phyloP scores from a whole-genome alignment of 2,888 invertebrate genomes.

The Biston betularia region DNA sequence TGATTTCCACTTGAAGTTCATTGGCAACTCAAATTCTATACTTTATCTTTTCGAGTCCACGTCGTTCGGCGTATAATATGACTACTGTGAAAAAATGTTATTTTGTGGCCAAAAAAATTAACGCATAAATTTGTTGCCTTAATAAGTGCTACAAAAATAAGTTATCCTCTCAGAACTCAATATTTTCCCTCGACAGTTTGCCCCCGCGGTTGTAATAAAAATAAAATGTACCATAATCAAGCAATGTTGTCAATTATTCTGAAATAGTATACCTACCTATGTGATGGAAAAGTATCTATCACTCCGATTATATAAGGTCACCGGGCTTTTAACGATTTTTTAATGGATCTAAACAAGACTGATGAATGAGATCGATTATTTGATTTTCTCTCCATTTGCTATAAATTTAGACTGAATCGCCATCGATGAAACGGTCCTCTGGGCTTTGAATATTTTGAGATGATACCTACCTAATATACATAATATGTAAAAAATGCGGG shows the following conservation, averaged over 20 bases:
- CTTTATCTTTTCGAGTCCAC: too few relatives aligned
- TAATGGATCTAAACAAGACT: conserved; percentile 13
- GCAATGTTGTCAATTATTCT: conserved; percentile 45
- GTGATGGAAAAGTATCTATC: conserved; percentile 51
- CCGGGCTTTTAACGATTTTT: conserved; percentile 3
- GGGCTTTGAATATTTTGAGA: neutral
- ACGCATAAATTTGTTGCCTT: too few relatives aligned
- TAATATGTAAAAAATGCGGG: too few relatives aligned
- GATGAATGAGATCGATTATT: neutral
- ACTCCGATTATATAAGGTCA: neutral
- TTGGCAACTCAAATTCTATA: too few relatives aligned
- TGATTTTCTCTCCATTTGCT: conserved; percentile 3
- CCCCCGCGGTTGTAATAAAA: too few relatives aligned
- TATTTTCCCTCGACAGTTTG: too few relatives aligned
- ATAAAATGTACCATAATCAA: conserved; percentile 43
- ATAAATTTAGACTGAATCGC: conserved; percentile 9
- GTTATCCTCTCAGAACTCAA: too few relatives aligned
- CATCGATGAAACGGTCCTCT: neutral
- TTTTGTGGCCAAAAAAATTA: too few relatives aligned
- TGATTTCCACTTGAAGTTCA: too few relatives aligned
- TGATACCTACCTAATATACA: conserved; percentile 39
- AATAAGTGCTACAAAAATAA: too few relatives aligned
- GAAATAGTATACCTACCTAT: conserved; percentile 46
- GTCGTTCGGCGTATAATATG: too few relatives aligned
- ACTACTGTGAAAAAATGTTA: too few relatives aligned